Percentiles rank a stretch among this genome's conserved stretches.
Evolutionary conservation across 53 echinoderm and acorn worm species (phyloP).

Genomic region (Echinarachnius parma): DNA sequence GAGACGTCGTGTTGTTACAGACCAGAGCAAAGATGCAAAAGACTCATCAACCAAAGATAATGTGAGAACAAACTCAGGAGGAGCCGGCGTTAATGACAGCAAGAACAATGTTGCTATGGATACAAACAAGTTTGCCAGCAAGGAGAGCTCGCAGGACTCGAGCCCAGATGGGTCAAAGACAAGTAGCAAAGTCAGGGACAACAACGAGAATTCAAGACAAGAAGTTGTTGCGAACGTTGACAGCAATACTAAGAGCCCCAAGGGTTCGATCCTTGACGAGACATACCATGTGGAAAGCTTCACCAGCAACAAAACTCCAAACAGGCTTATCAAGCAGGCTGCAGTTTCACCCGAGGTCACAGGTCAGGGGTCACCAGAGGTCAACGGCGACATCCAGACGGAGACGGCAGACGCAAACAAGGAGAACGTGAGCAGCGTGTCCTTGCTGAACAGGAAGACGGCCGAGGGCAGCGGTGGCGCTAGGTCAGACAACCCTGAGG

Average conservation of each 20-base stretch:
- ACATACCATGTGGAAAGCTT: not conserved
- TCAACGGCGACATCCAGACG: slow-evolving; percentile 11
- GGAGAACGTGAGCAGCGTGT: slow-evolving; percentile 65
- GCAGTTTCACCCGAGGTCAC: slow-evolving; percentile 24
- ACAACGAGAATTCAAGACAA: not conserved
- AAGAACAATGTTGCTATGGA: not conserved
- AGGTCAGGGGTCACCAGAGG: slow-evolving; percentile 13
- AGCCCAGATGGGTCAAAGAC: slow-evolving; percentile 30
- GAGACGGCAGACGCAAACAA: slow-evolving; percentile 46
- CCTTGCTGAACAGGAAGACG: slow-evolving; percentile 55
- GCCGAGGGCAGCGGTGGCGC: not conserved
- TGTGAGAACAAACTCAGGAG: not conserved
- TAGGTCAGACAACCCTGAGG: no score
- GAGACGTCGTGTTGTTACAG: no score
- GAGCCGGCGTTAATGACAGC: not conserved
- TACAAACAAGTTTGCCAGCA: slow-evolving; percentile 19
- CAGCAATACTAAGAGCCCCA: not conserved
- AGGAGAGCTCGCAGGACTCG: slow-evolving; percentile 30
- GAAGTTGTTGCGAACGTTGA: not conserved
- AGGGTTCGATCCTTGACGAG: not conserved
- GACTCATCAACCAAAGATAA: no score
- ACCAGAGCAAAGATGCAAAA: no score
- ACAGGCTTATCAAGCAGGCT: slow-evolving; percentile 35
- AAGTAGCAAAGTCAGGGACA: slow-evolving; percentile 2
- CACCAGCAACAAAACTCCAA: slow-evolving; percentile 3